A percentile compares a stretch with the other conserved stretches of the same genome.
These are phyloP conservation scores for Semicossyphus pulcher DNA, from an alignment of 2,113 vertebrate genomes.

Conservation along the genomic window DNA sequence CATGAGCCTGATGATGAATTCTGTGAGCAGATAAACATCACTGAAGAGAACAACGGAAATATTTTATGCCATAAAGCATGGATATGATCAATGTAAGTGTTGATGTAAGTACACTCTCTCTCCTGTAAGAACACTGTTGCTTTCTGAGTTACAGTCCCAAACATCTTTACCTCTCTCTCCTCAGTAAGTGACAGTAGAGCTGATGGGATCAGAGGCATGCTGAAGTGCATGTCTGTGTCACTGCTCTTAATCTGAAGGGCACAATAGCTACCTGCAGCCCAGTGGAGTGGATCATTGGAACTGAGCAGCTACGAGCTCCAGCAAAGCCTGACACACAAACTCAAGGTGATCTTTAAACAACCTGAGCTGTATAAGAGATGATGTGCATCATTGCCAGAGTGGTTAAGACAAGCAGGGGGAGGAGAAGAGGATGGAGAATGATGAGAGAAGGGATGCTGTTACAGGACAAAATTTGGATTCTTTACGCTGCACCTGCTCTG, in stretches of 20 bases:
- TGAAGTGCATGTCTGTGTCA: conserved; percentile 50
- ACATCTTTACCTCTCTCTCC: conserved; percentile 29
- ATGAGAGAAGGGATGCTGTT: no score
- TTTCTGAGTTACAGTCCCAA: conserved; percentile 22
- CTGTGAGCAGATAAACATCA: conserved; percentile 38
- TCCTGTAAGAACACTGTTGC: not conserved
- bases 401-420: no score
- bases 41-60: conserved; percentile 22
- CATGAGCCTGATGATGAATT: conserved; percentile 32
- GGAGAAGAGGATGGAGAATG: no score
- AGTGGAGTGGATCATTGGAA: conserved; percentile 66
- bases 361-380: no score
- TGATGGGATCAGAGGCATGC: conserved; percentile 48
- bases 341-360: no score
- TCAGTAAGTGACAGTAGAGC: conserved; percentile 30
- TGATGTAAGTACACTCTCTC: no score
- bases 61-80: conserved; percentile 26
- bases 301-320: conserved; percentile 41
- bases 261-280: conserved; percentile 63
- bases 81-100: no score
- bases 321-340: conserved; percentile 29
- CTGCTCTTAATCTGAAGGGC: conserved; percentile 62
- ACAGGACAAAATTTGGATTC: no score
- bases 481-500: no score
- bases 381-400: no score